Evolutionary conservation across 1,140 invertebrate species (phyloP).

Genomic region (Vollenhovia emeryi): DNA sequence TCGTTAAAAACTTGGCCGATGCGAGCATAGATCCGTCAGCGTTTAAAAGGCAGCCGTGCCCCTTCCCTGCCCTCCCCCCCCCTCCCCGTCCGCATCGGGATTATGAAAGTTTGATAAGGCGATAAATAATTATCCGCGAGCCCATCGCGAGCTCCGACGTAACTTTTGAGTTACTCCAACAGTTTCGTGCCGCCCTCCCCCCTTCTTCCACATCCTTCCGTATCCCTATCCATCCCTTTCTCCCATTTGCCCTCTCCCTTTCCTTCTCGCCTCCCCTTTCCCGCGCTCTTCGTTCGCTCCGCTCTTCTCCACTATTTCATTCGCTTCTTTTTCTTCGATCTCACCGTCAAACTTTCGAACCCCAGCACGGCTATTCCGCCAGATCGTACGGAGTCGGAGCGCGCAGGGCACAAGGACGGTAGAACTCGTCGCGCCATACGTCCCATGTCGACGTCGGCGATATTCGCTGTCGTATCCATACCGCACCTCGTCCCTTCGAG

Average conservation of each 20-base stretch:
- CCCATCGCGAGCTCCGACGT: conserved; percentile 69
- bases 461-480: conserved; percentile 71
- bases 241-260: neutral
- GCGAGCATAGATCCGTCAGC: conserved; percentile 65
- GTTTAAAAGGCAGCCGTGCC: conserved; percentile 33
- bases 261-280: neutral
- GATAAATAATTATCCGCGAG: conserved; percentile 82
- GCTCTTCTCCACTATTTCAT: neutral
- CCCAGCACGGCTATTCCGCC: conserved; percentile 30
- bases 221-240: neutral
- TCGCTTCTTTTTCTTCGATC: conserved; percentile 55
- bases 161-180: conserved; percentile 75
- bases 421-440: conserved; percentile 52
- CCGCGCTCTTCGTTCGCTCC: neutral
- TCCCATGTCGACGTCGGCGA: conserved; percentile 65
- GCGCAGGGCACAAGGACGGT: conserved; percentile 14
- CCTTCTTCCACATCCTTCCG: conserved; percentile 10
- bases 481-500: conserved; percentile 47
- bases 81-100: conserved; percentile 68
- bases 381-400: conserved; percentile 18
- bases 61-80: no score
- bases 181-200: conserved; percentile 56
- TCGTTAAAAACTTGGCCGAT: conserved; percentile 81
- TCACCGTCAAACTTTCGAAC: conserved; percentile 66
- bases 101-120: conserved; percentile 83